Percentiles rank a stretch among this genome's conserved stretches.
Evolutionary conservation across 2,113 vertebrate genomes (phyloP).

Genomic region (Dolichotis patagonum): DNA sequence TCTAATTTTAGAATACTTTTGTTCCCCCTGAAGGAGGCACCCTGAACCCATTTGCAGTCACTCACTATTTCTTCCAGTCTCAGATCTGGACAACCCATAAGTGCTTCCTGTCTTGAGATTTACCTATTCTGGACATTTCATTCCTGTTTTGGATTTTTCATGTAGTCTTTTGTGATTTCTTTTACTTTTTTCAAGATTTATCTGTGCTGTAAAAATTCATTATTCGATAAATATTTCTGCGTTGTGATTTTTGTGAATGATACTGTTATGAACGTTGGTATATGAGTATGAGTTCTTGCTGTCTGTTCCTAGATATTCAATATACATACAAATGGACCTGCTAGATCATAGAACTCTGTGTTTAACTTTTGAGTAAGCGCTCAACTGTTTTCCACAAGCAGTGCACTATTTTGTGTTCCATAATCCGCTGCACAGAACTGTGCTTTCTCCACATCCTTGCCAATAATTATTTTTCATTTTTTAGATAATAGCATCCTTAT

Average conservation of each 20-base stretch:
- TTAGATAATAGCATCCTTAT: not conserved
- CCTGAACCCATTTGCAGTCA: not conserved
- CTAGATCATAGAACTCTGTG: not conserved
- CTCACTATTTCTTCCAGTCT: not conserved
- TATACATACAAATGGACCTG: not conserved
- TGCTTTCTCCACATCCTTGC: not conserved
- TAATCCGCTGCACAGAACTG: not conserved
- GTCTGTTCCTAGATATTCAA: not conserved
- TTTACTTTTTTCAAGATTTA: not conserved
- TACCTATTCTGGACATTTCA: not conserved
- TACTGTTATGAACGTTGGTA: not conserved
- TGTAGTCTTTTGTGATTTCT: slow-evolving; percentile 32
- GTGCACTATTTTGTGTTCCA: not conserved
- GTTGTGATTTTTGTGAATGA: slow-evolving; percentile 1
- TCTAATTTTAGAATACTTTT: slow-evolving; percentile 50
- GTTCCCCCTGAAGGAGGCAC: not conserved
- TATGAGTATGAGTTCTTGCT: not conserved
- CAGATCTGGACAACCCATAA: not conserved
- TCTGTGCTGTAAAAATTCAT: not conserved
- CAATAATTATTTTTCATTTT: not conserved
- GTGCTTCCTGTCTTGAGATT: not conserved
- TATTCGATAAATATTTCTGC: not conserved
- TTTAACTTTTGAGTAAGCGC: not conserved
- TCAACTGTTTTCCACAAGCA: not conserved
- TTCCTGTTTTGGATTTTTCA: not conserved